phyloP scores from a whole-genome alignment of 2,797 vertebrate species.

The Sphenopsis melanotis region DNA sequence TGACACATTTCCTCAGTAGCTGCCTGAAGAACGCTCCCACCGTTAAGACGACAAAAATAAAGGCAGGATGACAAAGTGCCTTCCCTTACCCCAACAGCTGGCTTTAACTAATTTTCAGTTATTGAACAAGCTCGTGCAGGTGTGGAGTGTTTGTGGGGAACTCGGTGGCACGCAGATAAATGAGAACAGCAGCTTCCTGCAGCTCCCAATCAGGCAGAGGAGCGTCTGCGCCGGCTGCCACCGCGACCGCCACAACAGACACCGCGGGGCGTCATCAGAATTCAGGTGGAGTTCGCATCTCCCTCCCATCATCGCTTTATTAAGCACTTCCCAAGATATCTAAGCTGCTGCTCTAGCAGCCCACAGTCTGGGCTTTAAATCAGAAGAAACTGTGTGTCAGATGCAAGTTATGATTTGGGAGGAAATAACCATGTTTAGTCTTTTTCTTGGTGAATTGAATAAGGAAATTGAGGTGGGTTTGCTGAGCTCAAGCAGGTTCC shows the following conservation, averaged over 20 bases:
- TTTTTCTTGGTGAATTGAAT: neutral
- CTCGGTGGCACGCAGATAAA: neutral
- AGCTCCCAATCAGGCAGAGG: conserved; percentile 18
- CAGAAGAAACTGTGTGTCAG: neutral
- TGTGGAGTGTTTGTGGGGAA: neutral
- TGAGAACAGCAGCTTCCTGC: conserved; percentile 39
- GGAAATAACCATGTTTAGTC: neutral
- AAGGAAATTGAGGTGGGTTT: accelerated
- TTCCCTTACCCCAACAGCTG: neutral
- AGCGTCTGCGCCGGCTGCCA: neutral
- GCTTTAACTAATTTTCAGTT: neutral
- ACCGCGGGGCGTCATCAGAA: neutral
- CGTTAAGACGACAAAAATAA: neutral
- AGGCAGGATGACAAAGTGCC: neutral
- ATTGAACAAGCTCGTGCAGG: neutral
- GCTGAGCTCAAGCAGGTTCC: neutral
- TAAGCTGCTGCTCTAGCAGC: neutral
- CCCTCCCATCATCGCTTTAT: neutral
- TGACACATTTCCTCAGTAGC: neutral
- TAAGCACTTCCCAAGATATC: neutral
- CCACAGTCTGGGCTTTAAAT: neutral
- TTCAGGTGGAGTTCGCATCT: neutral
- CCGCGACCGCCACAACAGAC: conserved; percentile 37
- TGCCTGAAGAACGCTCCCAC: neutral
- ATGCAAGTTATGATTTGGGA: neutral